These are phyloP conservation scores for Leptinotarsa texana DNA, from an alignment of 1,140 invertebrate species.

Conservation along the genomic window DNA sequence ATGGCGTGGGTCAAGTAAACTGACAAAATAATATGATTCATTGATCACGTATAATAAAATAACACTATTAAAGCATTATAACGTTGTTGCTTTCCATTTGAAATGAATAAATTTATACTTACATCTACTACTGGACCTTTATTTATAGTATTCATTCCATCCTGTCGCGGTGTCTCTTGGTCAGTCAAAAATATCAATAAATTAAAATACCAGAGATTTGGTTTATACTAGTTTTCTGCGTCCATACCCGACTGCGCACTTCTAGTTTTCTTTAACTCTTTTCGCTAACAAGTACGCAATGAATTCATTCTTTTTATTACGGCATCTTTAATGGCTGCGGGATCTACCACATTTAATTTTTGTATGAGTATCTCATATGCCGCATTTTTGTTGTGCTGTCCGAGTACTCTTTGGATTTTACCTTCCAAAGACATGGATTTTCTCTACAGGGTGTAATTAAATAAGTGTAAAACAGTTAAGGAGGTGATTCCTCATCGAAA, in stretches of 20 bases:
- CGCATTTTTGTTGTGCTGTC: conserved; percentile 12
- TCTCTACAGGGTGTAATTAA: conserved; percentile 24
- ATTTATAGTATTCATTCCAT: conserved; percentile 12
- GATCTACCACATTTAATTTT: conserved; percentile 16
- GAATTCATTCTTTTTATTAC: conserved; percentile 31
- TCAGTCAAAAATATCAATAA: conserved; percentile 24
- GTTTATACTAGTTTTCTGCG: conserved; percentile 22
- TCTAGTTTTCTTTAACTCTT: conserved; percentile 22
- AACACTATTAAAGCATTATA: too few relatives aligned
- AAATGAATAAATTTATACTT: conserved; percentile 16
- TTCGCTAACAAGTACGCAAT: conserved; percentile 26
- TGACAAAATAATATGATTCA: conserved; percentile 32
- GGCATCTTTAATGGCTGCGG: conserved; percentile 13
- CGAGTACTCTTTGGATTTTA: conserved; percentile 25
- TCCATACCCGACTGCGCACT: neutral
- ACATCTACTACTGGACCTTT: conserved; percentile 14
- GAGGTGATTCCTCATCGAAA: too few relatives aligned
- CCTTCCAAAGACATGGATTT: conserved; percentile 39
- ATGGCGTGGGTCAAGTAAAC: conserved; percentile 26
- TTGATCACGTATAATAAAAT: conserved; percentile 19
- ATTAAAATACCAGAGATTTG: conserved; percentile 27
- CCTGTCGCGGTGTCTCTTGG: conserved; percentile 30
- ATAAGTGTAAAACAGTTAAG: too few relatives aligned
- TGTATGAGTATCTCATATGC: conserved; percentile 20
- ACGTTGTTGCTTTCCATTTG: neutral